These are phyloP conservation scores for Hemicentrotus pulcherrimus DNA, from an alignment of 35 echinoderm and acorn worm species.

Conservation along the genomic window DNA sequence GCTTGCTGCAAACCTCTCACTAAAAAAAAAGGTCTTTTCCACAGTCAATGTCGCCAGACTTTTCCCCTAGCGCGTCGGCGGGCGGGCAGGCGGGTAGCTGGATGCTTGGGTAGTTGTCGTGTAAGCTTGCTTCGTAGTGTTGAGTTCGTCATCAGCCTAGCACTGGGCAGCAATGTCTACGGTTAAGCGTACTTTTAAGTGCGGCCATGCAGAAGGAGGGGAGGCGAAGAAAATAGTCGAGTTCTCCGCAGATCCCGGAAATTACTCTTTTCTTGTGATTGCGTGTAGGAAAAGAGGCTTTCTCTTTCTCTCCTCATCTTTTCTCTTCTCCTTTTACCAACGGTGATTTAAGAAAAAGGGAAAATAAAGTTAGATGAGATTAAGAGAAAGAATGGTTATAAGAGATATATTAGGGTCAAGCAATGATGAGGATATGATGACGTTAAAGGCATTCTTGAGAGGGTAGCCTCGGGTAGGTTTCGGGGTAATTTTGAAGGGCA, in stretches of 20 bases:
- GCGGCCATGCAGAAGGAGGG: slow-evolving; percentile 34
- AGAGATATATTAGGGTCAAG: neutral
- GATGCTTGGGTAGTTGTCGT: neutral
- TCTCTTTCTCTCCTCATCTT: neutral
- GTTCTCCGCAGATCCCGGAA: slow-evolving; percentile 1
- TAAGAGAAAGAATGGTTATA: neutral
- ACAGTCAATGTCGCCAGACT: slow-evolving; percentile 50
- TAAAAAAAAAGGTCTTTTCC: neutral
- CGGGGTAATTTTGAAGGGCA: neutral
- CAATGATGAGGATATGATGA: neutral
- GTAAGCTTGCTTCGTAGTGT: neutral
- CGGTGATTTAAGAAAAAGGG: neutral
- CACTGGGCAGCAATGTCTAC: neutral
- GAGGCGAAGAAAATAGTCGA: neutral
- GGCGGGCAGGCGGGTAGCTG: neutral
- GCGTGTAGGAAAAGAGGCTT: slow-evolving; percentile 31
- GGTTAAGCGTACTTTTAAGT: slow-evolving; percentile 44
- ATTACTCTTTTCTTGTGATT: slow-evolving; percentile 48
- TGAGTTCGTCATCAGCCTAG: neutral
- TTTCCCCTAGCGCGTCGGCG: slow-evolving; percentile 39
- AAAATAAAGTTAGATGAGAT: neutral
- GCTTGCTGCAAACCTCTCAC: neutral
- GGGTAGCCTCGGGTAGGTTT: neutral
- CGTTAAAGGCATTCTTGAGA: neutral
- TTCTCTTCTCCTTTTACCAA: neutral